Conservation (phyloP, 2,797 vertebrate genomes). For the Brotula barbata region DNA sequence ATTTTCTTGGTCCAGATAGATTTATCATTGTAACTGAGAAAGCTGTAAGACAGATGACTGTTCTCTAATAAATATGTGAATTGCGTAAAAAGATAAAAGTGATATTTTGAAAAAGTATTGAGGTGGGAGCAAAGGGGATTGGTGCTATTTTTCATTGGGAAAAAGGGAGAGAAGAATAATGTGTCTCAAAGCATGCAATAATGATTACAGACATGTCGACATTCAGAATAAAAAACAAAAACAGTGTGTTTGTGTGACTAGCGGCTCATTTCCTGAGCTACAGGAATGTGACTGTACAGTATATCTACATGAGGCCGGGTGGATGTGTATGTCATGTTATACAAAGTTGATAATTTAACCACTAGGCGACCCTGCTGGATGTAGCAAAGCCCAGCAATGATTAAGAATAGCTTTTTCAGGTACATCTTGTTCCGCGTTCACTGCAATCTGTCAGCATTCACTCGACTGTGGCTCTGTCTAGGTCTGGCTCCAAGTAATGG, state of each 20-base stretch:
- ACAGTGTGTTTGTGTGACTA: not conserved
- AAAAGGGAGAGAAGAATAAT: conserved; percentile 12
- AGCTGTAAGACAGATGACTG: conserved; percentile 50
- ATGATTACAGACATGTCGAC: conserved; percentile 14
- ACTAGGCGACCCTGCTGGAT: conserved; percentile 44
- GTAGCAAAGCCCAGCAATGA: conserved; percentile 15
- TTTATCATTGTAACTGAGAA: conserved; percentile 56
- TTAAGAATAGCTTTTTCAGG: conserved; percentile 56
- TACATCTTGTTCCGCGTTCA: conserved; percentile 49
- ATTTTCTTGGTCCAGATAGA: conserved; percentile 47
- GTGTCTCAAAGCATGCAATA: conserved; percentile 4
- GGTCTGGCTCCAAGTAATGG: conserved; percentile 59
- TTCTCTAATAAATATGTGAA: conserved; percentile 40
- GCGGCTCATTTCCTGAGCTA: not conserved
- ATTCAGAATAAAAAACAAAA: not conserved
- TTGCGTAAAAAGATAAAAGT: conserved; percentile 35
- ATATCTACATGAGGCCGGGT: not conserved
- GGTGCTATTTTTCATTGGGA: conserved; percentile 26
- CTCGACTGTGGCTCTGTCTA: conserved; percentile 33
- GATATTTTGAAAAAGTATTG: conserved; percentile 16
- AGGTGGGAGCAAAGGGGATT: not conserved
- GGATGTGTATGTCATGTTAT: conserved; percentile 2
- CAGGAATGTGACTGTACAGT: not conserved
- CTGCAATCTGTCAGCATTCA: conserved; percentile 53
- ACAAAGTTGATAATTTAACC: not conserved